phyloP scores from a whole-genome alignment of 2,797 vertebrate species.

The Sebastolobus alascanus region DNA sequence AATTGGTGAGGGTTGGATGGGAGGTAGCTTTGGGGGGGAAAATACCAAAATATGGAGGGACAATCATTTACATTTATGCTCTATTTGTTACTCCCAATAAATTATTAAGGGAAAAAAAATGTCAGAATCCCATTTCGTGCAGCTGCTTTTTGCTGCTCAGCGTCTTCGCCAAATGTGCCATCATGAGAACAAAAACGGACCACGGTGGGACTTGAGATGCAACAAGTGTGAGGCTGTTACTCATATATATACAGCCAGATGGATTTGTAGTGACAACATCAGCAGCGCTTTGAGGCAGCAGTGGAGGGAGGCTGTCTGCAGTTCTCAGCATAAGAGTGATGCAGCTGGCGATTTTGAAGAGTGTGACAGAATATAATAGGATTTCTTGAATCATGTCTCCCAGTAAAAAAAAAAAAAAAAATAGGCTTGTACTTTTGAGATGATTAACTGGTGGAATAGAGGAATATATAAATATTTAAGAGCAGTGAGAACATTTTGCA shows the following conservation, averaged over 20 bases:
- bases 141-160: neutral
- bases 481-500: constrained; percentile 7
- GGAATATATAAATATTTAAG: constrained; percentile 52
- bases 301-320: neutral
- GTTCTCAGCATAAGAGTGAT: constrained; percentile 5
- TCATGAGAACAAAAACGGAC: neutral
- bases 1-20: too few relatives aligned
- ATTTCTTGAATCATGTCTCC: constrained; percentile 55
- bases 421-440: constrained; percentile 26
- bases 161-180: fast-evolving
- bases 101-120: too few relatives aligned
- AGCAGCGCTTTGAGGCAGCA: neutral
- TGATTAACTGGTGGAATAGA: constrained; percentile 46
- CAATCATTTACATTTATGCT: too few relatives aligned
- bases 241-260: neutral
- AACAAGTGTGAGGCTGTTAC: constrained; percentile 9
- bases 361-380: constrained; percentile 49
- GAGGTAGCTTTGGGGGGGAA: too few relatives aligned
- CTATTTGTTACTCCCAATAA: too few relatives aligned
- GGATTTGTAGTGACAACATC: constrained; percentile 10
- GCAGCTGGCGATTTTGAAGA: constrained; percentile 32
- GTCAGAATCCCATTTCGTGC: neutral
- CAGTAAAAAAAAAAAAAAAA: neutral
- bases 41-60: too few relatives aligned
- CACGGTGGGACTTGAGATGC: neutral